These are phyloP conservation scores for Tribolium madens DNA, from an alignment of 1,140 invertebrate genomes.

Conservation along the genomic window DNA sequence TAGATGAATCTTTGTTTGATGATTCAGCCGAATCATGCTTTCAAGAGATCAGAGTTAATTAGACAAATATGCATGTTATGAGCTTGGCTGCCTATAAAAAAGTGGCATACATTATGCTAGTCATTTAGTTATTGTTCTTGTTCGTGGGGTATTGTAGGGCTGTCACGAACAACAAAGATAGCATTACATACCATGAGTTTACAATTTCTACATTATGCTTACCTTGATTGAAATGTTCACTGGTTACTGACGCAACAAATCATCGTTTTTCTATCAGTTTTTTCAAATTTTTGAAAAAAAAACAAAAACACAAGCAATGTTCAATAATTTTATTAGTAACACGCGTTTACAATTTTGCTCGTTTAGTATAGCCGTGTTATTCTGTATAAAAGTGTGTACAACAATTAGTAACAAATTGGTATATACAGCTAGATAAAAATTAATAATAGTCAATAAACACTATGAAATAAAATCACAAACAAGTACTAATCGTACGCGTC, in stretches of 20 bases:
- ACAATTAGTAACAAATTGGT: constrained; percentile 1
- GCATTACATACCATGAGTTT: constrained; percentile 50
- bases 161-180: constrained; percentile 51
- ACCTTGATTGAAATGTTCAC: constrained; percentile 47
- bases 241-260: constrained; percentile 13
- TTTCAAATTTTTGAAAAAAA: no score
- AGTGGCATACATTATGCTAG: constrained; percentile 50
- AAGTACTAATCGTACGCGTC: constrained; percentile 79
- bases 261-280: no score
- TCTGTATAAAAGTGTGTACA: not conserved
- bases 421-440: not conserved
- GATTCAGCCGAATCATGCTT: constrained; percentile 50
- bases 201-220: constrained; percentile 44
- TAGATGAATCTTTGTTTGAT: constrained; percentile 21
- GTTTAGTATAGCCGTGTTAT: not conserved
- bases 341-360: constrained; percentile 6
- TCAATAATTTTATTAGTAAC: constrained; percentile 31
- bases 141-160: constrained; percentile 39
- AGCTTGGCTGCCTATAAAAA: constrained; percentile 43
- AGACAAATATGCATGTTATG: constrained; percentile 55
- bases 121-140: constrained; percentile 53
- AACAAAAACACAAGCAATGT: not conserved
- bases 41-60: constrained; percentile 52
- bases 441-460: not conserved
- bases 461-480: constrained; percentile 61